Conservation (phyloP, 2,888 invertebrate genomes). For the Busseola fusca region DNA sequence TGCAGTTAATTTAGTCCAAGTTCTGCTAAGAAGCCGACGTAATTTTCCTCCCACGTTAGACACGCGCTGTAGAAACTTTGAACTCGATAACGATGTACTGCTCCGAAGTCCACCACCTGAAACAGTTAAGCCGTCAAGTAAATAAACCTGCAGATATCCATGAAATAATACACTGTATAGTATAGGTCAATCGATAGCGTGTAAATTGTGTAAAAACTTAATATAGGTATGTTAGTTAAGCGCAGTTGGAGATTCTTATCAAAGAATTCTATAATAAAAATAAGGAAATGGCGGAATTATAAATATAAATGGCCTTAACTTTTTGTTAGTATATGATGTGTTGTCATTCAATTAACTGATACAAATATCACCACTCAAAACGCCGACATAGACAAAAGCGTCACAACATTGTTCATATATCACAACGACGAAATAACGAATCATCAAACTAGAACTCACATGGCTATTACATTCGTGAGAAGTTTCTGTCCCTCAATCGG, state of each 20-base stretch:
- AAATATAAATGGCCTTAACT: background rate
- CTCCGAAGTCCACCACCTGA: constrained; percentile 44
- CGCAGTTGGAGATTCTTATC: background rate
- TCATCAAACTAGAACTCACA: constrained; percentile 48
- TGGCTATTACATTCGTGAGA: constrained; percentile 53
- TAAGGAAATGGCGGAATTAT: constrained; percentile 15
- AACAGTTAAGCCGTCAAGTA: constrained; percentile 26
- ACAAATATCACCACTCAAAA: constrained; percentile 2
- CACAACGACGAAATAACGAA: constrained; percentile 41
- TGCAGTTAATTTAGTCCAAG: constrained; percentile 12
- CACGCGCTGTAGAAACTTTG: constrained; percentile 33
- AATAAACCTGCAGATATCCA: constrained; percentile 5
- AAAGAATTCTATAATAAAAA: constrained; percentile 3
- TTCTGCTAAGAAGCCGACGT: constrained; percentile 8
- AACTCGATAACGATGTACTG: constrained; percentile 35
- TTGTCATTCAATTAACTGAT: constrained; percentile 7
- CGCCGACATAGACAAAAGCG: background rate
- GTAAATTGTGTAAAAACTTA: background rate
- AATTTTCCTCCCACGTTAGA: constrained; percentile 6
- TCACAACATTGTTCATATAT: constrained; percentile 31
- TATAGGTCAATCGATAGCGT: background rate
- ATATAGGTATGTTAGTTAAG: background rate
- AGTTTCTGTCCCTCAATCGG: constrained; percentile 61
- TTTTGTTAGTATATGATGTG: background rate
- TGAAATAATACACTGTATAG: background rate